Conservation (phyloP, 2,113 vertebrate genomes). For the Dascyllus trimaculatus region DNA sequence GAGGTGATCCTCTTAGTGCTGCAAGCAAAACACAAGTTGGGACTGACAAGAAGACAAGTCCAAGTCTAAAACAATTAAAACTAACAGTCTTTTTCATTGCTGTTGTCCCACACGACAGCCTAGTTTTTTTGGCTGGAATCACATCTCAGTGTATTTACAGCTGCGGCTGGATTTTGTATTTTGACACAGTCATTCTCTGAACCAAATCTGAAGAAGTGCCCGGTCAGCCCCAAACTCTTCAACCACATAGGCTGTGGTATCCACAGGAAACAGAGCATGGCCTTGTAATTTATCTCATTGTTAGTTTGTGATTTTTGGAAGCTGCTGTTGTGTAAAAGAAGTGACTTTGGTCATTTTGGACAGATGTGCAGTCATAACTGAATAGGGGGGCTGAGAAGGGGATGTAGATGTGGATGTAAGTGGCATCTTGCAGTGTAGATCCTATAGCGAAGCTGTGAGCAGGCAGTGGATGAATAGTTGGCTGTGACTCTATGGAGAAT, state of each 20-base stretch:
- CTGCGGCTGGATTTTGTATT: constrained; percentile 39
- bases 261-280: constrained; percentile 23
- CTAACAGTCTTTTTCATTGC: constrained; percentile 5
- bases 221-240: constrained; percentile 29
- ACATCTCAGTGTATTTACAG: constrained; percentile 33
- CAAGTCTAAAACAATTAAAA: constrained; percentile 14
- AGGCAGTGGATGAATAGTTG: constrained; percentile 32
- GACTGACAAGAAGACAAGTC: neutral
- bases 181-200: constrained; percentile 38
- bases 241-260: constrained; percentile 34
- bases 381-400: neutral
- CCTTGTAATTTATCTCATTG: constrained; percentile 54
- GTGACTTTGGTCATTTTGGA: constrained; percentile 23
- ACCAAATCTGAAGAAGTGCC: constrained; percentile 28
- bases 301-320: constrained; percentile 52
- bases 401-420: neutral
- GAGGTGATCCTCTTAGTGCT: constrained; percentile 32
- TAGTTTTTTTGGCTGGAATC: constrained; percentile 20
- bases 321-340: constrained; percentile 36
- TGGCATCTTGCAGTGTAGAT: constrained; percentile 22
- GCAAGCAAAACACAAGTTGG: constrained; percentile 15
- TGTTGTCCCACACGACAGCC: constrained; percentile 26
- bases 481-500: constrained; percentile 54
- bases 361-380: constrained; percentile 9
- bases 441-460: neutral